Conservation (phyloP, 2,888 invertebrate genomes). For the Rotaria macrura region DNA sequence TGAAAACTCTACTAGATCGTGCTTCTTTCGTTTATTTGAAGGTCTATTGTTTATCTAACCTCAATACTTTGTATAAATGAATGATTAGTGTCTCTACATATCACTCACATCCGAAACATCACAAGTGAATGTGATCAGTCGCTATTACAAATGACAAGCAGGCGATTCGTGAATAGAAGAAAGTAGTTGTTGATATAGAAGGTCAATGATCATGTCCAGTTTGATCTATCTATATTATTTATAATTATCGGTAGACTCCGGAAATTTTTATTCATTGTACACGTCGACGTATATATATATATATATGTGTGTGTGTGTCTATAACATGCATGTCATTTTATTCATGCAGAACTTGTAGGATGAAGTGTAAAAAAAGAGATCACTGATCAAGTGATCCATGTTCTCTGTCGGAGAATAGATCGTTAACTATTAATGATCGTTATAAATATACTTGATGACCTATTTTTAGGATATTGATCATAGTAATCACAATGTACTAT, state of each 20-base stretch:
- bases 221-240: not conserved
- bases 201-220: not conserved
- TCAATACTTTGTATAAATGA: not conserved
- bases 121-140: conserved; percentile 4
- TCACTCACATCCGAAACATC: conserved; percentile 3
- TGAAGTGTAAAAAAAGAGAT: not conserved
- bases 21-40: not conserved
- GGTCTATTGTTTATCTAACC: not conserved
- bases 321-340: not conserved
- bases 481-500: not conserved
- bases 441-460: not conserved
- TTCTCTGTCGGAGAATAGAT: not conserved
- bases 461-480: not conserved
- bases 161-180: not conserved
- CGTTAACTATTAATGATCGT: not conserved
- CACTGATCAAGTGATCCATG: not conserved
- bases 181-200: not conserved
- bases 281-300: not conserved
- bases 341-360: not conserved
- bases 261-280: not conserved
- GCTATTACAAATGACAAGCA: not conserved
- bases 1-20: not conserved
- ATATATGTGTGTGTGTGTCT: too few relatives aligned
- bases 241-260: not conserved
- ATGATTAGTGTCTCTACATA: conserved; percentile 7